Evolutionary conservation across 2,888 invertebrate species (phyloP).

Genomic region (Cephus nigrinus): DNA sequence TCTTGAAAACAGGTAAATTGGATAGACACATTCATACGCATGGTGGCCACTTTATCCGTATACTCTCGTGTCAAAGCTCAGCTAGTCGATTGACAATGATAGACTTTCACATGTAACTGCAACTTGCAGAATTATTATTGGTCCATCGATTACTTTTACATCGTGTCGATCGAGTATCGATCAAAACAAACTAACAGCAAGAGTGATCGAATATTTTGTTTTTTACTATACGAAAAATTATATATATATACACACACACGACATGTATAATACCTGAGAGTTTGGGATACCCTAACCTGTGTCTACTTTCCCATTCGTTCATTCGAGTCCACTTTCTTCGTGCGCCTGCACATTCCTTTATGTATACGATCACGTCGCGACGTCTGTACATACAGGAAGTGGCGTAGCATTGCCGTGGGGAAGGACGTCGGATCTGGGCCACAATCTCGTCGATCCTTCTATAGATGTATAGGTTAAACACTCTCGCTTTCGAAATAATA

Average conservation of each 20-base stretch:
- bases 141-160: background rate
- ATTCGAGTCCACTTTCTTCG: slow-evolving; percentile 56
- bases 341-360: slow-evolving; percentile 37
- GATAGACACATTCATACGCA: background rate
- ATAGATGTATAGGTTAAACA: slow-evolving; percentile 35
- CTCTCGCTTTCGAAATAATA: slow-evolving; percentile 63
- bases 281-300: slow-evolving; percentile 28
- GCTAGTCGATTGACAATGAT: background rate
- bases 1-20: background rate
- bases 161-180: background rate
- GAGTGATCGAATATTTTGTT: background rate
- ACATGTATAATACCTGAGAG: background rate
- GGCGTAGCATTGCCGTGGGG: slow-evolving; percentile 63
- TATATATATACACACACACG: background rate
- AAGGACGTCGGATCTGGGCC: slow-evolving; percentile 64
- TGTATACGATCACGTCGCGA: background rate
- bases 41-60: background rate
- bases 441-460: slow-evolving; percentile 12
- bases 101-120: background rate
- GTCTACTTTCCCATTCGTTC: slow-evolving; percentile 52
- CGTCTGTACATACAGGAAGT: slow-evolving; percentile 50
- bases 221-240: background rate
- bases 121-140: background rate
- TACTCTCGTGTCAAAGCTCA: background rate
- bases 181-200: background rate